Conservation (phyloP, 2,888 invertebrate genomes). For the Ophioninae sp. region DNA sequence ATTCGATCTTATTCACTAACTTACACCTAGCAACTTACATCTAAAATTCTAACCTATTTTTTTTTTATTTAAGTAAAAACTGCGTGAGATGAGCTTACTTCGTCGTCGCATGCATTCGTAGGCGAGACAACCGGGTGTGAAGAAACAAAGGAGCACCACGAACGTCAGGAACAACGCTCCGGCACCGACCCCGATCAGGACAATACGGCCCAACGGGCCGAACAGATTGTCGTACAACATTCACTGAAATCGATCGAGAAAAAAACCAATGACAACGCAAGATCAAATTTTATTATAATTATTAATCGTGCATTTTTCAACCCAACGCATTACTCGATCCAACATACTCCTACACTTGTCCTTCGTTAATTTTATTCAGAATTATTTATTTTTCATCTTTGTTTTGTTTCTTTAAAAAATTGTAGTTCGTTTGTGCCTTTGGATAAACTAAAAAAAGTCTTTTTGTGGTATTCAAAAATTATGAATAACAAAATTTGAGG, state of each 20-base stretch:
- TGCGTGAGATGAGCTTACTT: constrained; percentile 71
- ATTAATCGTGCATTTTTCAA: background rate
- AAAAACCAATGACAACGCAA: constrained; percentile 1
- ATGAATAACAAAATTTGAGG: too few relatives aligned
- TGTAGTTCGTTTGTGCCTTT: too few relatives aligned
- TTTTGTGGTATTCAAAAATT: too few relatives aligned
- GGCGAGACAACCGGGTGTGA: constrained; percentile 79
- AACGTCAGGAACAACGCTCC: constrained; percentile 72
- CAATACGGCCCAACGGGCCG: constrained; percentile 78
- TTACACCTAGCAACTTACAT: too few relatives aligned
- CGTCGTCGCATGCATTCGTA: constrained; percentile 76
- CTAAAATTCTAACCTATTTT: too few relatives aligned
- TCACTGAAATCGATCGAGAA: constrained; percentile 72
- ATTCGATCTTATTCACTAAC: too few relatives aligned
- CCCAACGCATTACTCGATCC: too few relatives aligned
- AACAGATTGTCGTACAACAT: constrained; percentile 76
- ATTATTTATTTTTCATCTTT: too few relatives aligned
- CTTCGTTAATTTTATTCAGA: too few relatives aligned
- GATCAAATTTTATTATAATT: background rate
- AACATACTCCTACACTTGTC: too few relatives aligned
- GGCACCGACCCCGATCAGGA: constrained; percentile 75
- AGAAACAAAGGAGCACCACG: constrained; percentile 78
- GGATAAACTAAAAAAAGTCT: too few relatives aligned
- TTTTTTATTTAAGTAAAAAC: constrained; percentile 45
- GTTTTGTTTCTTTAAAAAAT: too few relatives aligned